Evolutionary conservation across 2,113 vertebrate genomes (phyloP), one percentile per base, ranked within the genome.

Genomic region (Turdus rufiventris): DNA sequence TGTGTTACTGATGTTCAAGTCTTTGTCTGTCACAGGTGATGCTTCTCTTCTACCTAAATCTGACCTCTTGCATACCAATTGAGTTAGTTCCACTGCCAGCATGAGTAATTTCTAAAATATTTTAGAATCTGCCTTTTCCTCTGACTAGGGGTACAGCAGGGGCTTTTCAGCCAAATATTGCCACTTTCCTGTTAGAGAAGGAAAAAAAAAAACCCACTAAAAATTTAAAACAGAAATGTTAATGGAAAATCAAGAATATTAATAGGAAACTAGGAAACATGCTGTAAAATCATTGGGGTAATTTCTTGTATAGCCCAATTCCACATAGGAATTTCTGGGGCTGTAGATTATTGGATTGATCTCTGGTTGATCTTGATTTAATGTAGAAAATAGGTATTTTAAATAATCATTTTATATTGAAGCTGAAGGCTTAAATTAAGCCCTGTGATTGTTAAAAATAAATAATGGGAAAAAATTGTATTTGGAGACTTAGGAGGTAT

Each of bases 401-500:
- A 65, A 83, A 33, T 70, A 45, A 33, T 65, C 1, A 53, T 66
- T 84, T 89, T 9, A 16, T 77, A n/a, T 20, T 62, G 38, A 86
- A 66, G 26, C 34, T 50, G 72, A 73, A 65, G 50, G 48, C n/a
- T 73, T 91, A 54, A 58, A 45, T 91, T 57, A 65, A 72, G 11
- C 19, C 15, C 18, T 60, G 53, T 73, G 31, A 61, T 65, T 33
- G 12, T 62, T 6, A 18, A 29, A 54, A 51, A 58, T 28, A 54
- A 8, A 50, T 1, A 1, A 36, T 8, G 16, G 14, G 24, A 29
- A 38, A 67, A 63, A 42, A 24, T 6, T 9, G 0, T 47, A 24
- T 36, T 73, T 70, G 19, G 36, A 16, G 40, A 29, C 8, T 43
- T 17, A 25, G 31, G 40, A 36, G 23, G 7, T n/a, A 6, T 9